Conservation (phyloP, 2,888 invertebrate genomes). For the Sarcophaga caerulescens region DNA sequence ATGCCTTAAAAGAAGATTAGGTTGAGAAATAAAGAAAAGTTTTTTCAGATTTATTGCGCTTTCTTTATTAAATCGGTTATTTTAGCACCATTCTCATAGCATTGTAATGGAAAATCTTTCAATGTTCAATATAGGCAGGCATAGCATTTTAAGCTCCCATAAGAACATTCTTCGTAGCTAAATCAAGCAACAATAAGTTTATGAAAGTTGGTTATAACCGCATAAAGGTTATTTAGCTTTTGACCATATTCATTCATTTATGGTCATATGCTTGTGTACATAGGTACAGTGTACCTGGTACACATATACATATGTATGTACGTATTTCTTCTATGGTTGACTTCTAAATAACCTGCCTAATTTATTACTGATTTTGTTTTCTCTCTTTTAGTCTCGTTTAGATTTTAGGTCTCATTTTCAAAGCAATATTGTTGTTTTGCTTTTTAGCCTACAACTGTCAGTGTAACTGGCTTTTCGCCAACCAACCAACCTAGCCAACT, state of each 20-base stretch:
- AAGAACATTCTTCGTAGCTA: too few relatives aligned
- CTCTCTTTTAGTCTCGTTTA: conserved; percentile 4
- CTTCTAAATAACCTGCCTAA: conserved; percentile 39
- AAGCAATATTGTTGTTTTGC: not conserved
- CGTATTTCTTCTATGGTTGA: conserved; percentile 4
- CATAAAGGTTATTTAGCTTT: conserved; percentile 1
- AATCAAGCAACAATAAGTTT: too few relatives aligned
- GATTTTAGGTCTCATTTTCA: not conserved
- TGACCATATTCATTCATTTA: not conserved
- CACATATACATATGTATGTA: conserved; percentile 4
- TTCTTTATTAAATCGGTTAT: too few relatives aligned
- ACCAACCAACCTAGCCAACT: not conserved
- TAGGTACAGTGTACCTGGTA: too few relatives aligned
- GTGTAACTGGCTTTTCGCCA: conserved; percentile 62
- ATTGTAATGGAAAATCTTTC: too few relatives aligned
- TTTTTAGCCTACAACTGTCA: conserved; percentile 45
- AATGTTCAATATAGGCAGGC: too few relatives aligned
- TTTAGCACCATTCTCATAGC: too few relatives aligned
- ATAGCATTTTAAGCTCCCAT: too few relatives aligned
- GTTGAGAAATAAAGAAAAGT: too few relatives aligned
- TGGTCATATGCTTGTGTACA: too few relatives aligned
- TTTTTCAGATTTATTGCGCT: too few relatives aligned
- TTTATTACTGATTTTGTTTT: conserved; percentile 1
- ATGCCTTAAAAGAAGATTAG: too few relatives aligned
- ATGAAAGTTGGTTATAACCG: not conserved